Base-by-base conservation (phyloP, 2,113 vertebrate species). In the Xenopus laevis region DNA sequence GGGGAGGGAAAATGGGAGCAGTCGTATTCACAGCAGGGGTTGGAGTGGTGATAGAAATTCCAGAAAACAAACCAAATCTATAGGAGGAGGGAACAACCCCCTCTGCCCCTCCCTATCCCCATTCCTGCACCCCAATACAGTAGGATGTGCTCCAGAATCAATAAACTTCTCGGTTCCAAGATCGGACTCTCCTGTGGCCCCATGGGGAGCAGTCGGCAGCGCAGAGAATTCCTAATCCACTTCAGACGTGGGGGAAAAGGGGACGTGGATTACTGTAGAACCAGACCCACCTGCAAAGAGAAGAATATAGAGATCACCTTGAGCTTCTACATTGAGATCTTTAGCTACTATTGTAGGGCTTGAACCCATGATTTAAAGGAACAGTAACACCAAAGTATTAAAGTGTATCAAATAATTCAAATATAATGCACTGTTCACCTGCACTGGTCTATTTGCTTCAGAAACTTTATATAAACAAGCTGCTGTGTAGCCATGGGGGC, bases 201-300 rank as follows among this genome's bases (percentile, higher is more conserved):
- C 58, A 63, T 63, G 46, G 60, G 68, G 65, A 69, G 65, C 73
- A 69, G 73, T 21, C 18, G 27, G 21, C 17, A 46, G 57, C 55
- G 62, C 59, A 17, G 12, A 52, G 17, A 33, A 55, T 63, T 79
- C 78, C 86, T 82, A 83, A 86, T 68, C 62, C 84, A 82, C 84
- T 27, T 27, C 23, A 27, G 23, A 27, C 23, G 23, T 27, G 23
- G 64, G 63, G 33, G 46, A 40, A 40, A 40, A 3, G 30, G 50
- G 17, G 2, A 17, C 21, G 17, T 72, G 75, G 27, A 73, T 93
- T 95, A 99, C 92, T 99, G 97, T 87, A 99, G 83, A 83, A 99
- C 97, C 90, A 99, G 87, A 68, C 97, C 97, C 0, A 99, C 96
- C 96, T 98, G 57, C 2, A 10, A 84, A 30, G 82, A 64, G 76